Conservation (phyloP, 2,797 vertebrate species). For the Tragelaphus eurycerus region DNA sequence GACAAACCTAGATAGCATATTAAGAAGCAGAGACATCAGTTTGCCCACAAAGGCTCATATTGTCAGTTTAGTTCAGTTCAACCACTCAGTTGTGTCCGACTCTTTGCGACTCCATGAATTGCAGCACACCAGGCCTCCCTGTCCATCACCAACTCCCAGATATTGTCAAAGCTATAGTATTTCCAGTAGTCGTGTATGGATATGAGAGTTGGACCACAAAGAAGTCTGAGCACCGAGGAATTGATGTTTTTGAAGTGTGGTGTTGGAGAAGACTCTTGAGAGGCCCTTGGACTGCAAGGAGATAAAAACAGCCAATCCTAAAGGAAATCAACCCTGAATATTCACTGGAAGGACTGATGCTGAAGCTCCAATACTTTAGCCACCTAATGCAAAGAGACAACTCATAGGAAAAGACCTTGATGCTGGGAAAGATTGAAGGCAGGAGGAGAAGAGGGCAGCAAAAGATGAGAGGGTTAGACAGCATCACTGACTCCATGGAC, state of each 20-base stretch:
- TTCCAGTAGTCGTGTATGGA: background rate
- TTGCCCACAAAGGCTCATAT: background rate
- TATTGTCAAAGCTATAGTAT: background rate
- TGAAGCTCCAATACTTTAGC: background rate
- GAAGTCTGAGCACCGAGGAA: background rate
- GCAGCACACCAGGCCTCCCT: too few species aligned
- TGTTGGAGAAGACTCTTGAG: background rate
- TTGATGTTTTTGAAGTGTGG: background rate
- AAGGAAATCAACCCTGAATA: background rate
- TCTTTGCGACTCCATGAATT: too few species aligned
- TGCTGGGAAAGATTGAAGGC: background rate
- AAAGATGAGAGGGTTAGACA: background rate
- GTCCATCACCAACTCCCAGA: too few species aligned
- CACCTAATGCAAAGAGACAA: background rate
- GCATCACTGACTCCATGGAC: background rate
- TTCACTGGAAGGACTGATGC: background rate
- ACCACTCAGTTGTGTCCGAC: too few species aligned
- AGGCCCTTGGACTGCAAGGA: background rate
- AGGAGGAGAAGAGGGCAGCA: background rate
- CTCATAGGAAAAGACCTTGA: background rate
- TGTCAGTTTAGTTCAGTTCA: background rate
- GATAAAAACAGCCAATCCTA: background rate
- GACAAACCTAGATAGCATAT: background rate
- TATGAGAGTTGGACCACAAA: background rate
- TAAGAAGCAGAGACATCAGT: background rate